These are phyloP conservation scores for Thalpophila matura DNA, from an alignment of 2,888 invertebrate genomes.

Conservation along the genomic window DNA sequence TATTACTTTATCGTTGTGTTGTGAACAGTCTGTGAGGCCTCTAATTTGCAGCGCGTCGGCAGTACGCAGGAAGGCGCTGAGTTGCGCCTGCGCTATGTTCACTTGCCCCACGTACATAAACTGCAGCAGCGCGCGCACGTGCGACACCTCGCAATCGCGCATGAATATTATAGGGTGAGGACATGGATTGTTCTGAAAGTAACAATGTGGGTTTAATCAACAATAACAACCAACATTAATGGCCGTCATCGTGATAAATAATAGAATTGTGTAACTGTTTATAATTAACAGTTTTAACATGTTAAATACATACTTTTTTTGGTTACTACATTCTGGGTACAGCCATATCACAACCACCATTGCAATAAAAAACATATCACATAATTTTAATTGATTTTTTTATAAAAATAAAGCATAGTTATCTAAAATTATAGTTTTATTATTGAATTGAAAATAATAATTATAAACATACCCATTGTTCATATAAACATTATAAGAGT, in stretches of 20 bases:
- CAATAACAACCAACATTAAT: slow-evolving; percentile 49
- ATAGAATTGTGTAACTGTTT: slow-evolving; percentile 43
- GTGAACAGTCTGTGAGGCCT: slow-evolving; percentile 93
- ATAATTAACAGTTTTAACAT: slow-evolving; percentile 31
- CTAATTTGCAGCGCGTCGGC: slow-evolving; percentile 95
- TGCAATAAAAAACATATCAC: not conserved
- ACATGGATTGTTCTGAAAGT: slow-evolving; percentile 95
- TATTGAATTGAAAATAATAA: slow-evolving; percentile 17
- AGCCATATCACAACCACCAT: slow-evolving; percentile 5
- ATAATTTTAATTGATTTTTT: slow-evolving; percentile 8
- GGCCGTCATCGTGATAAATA: slow-evolving; percentile 27
- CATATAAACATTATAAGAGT: slow-evolving; percentile 22
- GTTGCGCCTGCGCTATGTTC: slow-evolving; percentile 95
- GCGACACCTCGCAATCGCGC: slow-evolving; percentile 95
- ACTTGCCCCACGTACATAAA: slow-evolving; percentile 97
- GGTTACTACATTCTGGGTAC: slow-evolving; percentile 8
- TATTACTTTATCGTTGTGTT: slow-evolving; percentile 89
- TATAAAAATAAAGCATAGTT: slow-evolving; percentile 22
- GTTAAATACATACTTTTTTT: slow-evolving; percentile 11
- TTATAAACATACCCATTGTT: slow-evolving; percentile 28
- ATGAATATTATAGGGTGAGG: slow-evolving; percentile 96
- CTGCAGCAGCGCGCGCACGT: slow-evolving; percentile 94
- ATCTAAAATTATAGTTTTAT: slow-evolving; percentile 15
- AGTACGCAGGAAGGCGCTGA: slow-evolving; percentile 94
- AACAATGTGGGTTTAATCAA: slow-evolving; percentile 56